phyloP scores from a whole-genome alignment of 2,797 vertebrate species.

The Notamacropus eugenii region DNA sequence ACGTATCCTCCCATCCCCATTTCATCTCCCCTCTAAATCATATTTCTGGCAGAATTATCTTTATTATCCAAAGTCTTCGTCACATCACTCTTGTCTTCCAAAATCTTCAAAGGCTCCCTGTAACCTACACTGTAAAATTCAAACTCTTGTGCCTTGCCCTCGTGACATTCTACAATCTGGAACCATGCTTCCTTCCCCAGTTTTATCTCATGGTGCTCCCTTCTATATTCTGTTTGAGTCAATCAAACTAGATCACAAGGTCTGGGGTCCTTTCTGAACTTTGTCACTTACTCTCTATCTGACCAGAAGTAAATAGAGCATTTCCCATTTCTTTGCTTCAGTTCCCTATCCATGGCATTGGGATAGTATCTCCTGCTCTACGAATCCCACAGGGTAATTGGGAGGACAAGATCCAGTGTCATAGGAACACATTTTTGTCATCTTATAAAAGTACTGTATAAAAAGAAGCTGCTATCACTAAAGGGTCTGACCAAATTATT shows the following conservation, averaged over 20 bases:
- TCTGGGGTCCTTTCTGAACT: neutral
- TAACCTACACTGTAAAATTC: neutral
- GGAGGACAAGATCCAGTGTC: neutral
- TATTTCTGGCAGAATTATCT: neutral
- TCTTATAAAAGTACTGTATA: neutral
- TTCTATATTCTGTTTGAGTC: neutral
- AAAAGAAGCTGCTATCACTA: neutral
- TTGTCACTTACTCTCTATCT: neutral
- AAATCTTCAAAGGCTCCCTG: neutral
- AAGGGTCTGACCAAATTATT: neutral
- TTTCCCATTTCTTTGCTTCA: neutral
- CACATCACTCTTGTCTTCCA: neutral
- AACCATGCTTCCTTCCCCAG: neutral
- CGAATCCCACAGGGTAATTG: neutral
- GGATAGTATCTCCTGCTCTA: neutral
- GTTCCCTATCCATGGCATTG: neutral
- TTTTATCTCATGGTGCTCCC: neutral
- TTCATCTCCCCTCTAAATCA: neutral
- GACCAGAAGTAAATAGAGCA: neutral
- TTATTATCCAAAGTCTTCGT: neutral
- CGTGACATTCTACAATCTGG: neutral
- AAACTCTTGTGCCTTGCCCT: neutral
- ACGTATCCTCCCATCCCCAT: too few species aligned
- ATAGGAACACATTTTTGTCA: neutral
- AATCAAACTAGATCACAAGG: neutral